These are phyloP conservation scores for Actenoides lindsayi DNA, from an alignment of 2,113 vertebrate species.

Conservation along the genomic window DNA sequence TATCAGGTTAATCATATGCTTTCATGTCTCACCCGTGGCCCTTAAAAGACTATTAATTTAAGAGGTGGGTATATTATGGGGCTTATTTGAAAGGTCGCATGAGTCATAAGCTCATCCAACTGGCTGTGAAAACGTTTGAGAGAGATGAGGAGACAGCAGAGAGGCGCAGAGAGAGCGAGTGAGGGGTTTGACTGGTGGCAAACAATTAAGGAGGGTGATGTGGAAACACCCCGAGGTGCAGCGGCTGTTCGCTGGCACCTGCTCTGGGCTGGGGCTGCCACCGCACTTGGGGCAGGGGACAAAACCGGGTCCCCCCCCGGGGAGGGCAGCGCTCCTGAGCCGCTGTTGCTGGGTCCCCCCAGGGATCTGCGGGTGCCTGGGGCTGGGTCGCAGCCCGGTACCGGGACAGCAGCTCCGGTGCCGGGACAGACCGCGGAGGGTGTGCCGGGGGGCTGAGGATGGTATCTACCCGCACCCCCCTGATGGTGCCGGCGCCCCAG, in stretches of 20 bases:
- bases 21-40: neutral
- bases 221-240: neutral
- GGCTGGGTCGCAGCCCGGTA: neutral
- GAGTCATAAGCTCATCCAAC: constrained; percentile 41
- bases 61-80: constrained; percentile 11
- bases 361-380: neutral
- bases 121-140: neutral
- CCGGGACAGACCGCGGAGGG: neutral
- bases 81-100: constrained; percentile 43
- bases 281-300: neutral
- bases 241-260: neutral
- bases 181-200: neutral
- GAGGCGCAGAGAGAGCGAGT: neutral
- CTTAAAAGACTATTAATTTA: neutral
- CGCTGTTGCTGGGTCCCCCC: neutral
- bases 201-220: neutral
- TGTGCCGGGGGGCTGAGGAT: neutral
- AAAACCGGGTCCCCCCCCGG: too few species aligned
- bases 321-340: neutral
- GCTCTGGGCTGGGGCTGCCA: neutral
- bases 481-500: neutral
- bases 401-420: neutral
- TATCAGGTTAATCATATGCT: neutral
- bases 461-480: too few species aligned
- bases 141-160: neutral